phyloP scores from a whole-genome alignment of 2,888 invertebrate genomes.

The Lepidochitona cinerea region DNA sequence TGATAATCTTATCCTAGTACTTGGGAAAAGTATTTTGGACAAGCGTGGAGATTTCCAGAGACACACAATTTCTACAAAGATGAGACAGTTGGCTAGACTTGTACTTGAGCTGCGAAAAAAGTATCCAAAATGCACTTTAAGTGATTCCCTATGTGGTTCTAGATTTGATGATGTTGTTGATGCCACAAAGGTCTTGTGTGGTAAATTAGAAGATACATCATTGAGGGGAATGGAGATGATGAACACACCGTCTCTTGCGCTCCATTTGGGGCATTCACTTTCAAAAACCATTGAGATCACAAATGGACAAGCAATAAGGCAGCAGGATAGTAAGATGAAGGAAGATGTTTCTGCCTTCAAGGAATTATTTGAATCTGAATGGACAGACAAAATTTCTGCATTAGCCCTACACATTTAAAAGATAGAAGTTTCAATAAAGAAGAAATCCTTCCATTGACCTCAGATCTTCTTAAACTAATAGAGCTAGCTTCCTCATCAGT shows the following conservation, averaged over 20 bases:
- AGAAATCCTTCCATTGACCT: background rate
- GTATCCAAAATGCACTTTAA: background rate
- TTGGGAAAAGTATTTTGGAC: background rate
- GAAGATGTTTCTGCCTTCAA: background rate
- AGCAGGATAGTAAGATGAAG: background rate
- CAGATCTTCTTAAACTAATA: background rate
- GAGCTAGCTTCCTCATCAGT: background rate
- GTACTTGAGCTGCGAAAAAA: background rate
- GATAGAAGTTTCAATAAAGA: background rate
- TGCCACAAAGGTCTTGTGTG: background rate
- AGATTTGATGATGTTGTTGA: background rate
- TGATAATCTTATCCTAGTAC: background rate
- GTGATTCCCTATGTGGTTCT: background rate
- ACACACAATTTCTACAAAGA: background rate
- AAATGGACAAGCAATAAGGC: too few relatives aligned
- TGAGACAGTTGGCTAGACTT: background rate
- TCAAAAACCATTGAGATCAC: background rate
- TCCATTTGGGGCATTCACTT: background rate
- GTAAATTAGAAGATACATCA: background rate
- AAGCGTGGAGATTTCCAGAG: background rate
- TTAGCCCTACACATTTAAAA: background rate
- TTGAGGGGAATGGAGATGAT: background rate
- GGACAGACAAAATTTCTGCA: background rate
- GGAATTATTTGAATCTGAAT: background rate
- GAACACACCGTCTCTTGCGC: background rate